A percentile compares a stretch with the other conserved stretches of the same genome.
Evolutionary conservation across 2,797 vertebrate genomes (phyloP).

Genomic region (Brachyalestes nurse): DNA sequence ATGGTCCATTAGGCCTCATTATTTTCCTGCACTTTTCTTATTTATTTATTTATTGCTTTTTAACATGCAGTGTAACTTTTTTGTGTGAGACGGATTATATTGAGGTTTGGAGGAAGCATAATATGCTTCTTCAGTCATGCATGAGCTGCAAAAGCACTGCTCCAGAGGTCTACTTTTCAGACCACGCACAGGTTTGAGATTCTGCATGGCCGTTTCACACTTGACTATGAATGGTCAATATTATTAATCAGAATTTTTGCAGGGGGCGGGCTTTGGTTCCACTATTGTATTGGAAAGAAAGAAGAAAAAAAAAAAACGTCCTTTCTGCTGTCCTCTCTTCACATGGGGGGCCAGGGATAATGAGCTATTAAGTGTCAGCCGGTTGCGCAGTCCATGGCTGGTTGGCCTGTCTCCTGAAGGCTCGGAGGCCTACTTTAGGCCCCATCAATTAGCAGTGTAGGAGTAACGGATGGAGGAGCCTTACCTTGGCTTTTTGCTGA

Average conservation of each 20-base stretch:
- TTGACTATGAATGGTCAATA: not conserved
- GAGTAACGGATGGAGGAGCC: constrained; percentile 8
- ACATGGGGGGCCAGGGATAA: constrained; percentile 63
- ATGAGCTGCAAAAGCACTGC: not conserved
- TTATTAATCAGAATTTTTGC: constrained; percentile 17
- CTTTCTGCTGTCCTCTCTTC: constrained; percentile 50
- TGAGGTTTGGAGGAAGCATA: not conserved
- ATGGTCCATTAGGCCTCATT: no score
- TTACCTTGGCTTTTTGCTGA: constrained; percentile 9
- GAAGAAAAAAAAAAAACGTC: not conserved
- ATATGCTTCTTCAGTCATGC: not conserved
- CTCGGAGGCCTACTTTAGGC: constrained; percentile 38
- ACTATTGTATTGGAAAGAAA: not conserved
- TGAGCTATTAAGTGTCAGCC: constrained; percentile 57
- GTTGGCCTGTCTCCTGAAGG: constrained; percentile 43
- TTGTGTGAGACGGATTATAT: constrained; percentile 58
- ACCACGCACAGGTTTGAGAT: not conserved
- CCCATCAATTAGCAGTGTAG: constrained; percentile 55
- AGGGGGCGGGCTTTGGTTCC: constrained; percentile 9
- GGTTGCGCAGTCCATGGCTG: constrained; percentile 30
- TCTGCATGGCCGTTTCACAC: not conserved
- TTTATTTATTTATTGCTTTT: no score
- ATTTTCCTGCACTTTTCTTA: no score
- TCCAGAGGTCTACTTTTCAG: not conserved
- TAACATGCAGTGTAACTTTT: constrained; percentile 52